Base-by-base conservation (phyloP, 2,797 vertebrate species). In the Dromococcyx pavoninus region DNA sequence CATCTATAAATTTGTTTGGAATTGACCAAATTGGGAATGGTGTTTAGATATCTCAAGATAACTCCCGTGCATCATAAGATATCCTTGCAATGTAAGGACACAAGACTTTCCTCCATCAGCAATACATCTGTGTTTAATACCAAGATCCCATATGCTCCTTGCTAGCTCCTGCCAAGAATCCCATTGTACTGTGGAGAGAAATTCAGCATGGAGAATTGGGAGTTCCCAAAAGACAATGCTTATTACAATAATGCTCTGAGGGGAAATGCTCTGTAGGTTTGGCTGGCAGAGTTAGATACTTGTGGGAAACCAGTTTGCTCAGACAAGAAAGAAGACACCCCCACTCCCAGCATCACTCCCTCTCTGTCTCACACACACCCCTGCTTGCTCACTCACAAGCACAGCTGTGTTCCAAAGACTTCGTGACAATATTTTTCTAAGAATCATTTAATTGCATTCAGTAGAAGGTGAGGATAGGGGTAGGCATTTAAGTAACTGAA, bases 401-500 rank as follows among this genome's bases (percentile, higher is more conserved):
- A 35, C 56, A 96, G 71, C 75, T 88, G 81, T 89, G 48, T 91
- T 94, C 86, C 72, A 94, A 92, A 94, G 62, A 91, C 37, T 89
- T 83, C 62, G 14, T 32, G 7, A 85, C 65, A 76, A 79, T 85
- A 91, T 94, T 94, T 91, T 83, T 91, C 94, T 82, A 91, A 95
- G 73, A 96, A 94, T 84, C 56, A 90, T 70, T 94, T 95, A 86
- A 95, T 92, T 95, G 41, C 85, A 78, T 88, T 97, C 72, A 83
- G 30, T 74, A 58, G 54, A 95, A 95, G 76, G 96, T 92, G 93
- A 96, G 91, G 75, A 89, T 86, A 96, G 53, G 74, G 51, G 73
- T 82, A 92, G 54, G 66, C 58, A 80, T 86, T 91, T 93, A 94
- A 91, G 86, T 88, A 94, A 91, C 43, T 97, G 67, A 97, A 97